These are phyloP conservation scores for Apocheima hispidaria DNA, from an alignment of 2,888 invertebrate genomes.

Conservation along the genomic window DNA sequence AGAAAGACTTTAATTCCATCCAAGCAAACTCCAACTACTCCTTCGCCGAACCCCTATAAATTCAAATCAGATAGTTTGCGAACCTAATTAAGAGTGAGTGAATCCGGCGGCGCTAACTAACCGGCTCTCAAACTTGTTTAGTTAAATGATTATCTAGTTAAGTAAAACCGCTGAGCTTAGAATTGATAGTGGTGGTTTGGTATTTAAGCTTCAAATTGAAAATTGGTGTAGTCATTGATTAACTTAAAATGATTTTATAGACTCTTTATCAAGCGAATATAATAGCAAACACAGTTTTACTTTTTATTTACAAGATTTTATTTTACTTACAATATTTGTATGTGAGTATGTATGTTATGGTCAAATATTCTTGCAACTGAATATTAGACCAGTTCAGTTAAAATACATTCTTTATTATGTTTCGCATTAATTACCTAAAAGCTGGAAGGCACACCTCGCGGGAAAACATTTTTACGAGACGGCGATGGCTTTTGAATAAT, in stretches of 20 bases:
- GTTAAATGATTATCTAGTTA: constrained; percentile 34
- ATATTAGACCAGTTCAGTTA: no score
- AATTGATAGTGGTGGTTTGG: constrained; percentile 12
- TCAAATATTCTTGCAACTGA: no score
- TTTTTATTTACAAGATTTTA: no score
- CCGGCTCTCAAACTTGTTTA: constrained; percentile 20
- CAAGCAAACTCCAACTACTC: neutral
- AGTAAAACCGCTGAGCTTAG: constrained; percentile 5
- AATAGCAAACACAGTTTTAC: no score
- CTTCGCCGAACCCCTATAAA: neutral
- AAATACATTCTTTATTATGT: constrained; percentile 22
- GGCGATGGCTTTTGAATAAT: no score
- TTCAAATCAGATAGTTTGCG: constrained; percentile 21
- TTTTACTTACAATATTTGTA: no score
- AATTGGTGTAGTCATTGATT: constrained; percentile 5
- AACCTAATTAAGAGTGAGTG: constrained; percentile 26
- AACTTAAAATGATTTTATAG: neutral
- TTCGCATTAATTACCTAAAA: constrained; percentile 36
- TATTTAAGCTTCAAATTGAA: constrained; percentile 3
- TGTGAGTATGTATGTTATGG: no score
- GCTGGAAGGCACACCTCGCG: constrained; percentile 8
- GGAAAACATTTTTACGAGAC: constrained; percentile 31
- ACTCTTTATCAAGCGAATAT: no score
- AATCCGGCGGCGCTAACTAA: constrained; percentile 26
- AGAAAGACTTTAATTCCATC: neutral